A percentile compares a stretch with the other conserved stretches of the same genome.
Conservation (phyloP, 2,113 vertebrate species). For the Phyllopteryx taeniolatus region DNA sequence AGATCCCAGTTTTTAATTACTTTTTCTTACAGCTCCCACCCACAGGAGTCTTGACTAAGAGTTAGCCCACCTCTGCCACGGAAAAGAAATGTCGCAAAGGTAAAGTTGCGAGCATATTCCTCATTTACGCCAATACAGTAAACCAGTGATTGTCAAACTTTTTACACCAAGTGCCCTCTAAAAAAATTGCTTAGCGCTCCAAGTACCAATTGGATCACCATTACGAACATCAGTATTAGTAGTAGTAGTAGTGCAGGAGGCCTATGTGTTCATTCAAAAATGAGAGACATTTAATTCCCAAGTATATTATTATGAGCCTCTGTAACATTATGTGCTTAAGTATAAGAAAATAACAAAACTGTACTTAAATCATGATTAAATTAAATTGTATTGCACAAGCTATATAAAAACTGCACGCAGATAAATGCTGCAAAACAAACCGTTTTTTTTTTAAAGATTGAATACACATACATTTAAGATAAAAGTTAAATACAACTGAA, state of each 20-base stretch:
- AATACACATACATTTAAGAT: no score
- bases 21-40: conserved; percentile 7
- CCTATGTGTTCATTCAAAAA: background rate
- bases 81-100: conserved; percentile 67
- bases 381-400: no score
- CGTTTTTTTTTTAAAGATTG: no score
- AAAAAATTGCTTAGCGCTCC: background rate
- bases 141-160: background rate
- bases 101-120: conserved; percentile 15
- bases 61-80: background rate
- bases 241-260: background rate
- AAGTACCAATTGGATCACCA: background rate
- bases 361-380: no score
- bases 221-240: background rate
- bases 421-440: no score
- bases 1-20: conserved; percentile 9
- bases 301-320: no score
- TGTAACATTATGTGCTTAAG: no score
- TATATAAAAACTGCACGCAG: no score
- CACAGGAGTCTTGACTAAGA: background rate
- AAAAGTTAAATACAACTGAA: no score
- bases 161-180: background rate
- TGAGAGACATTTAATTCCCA: no score
- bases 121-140: background rate
- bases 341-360: no score